Evolutionary conservation across 2,113 vertebrate genomes (phyloP).

Genomic region (Laticauda colubrina): DNA sequence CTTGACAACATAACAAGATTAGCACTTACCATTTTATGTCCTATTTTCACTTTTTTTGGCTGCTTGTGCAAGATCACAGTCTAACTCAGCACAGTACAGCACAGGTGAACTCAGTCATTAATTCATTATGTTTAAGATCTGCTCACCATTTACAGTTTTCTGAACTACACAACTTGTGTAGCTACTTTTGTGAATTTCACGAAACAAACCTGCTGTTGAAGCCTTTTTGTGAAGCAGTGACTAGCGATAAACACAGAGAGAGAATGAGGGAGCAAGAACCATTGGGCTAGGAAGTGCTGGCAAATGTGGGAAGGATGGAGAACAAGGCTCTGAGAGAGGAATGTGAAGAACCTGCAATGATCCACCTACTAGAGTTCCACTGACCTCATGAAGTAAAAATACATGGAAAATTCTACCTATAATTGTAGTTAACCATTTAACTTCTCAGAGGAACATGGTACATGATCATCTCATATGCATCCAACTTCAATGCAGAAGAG

Average conservation of each 20-base stretch:
- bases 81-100: neutral
- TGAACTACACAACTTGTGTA: neutral
- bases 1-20: neutral
- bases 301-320: neutral
- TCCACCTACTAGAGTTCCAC: neutral
- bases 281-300: neutral
- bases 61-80: neutral
- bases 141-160: neutral
- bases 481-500: neutral
- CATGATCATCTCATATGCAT: neutral
- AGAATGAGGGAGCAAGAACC: neutral
- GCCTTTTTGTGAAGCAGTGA: neutral
- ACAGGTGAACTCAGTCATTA: neutral
- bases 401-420: neutral
- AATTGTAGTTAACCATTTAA: neutral
- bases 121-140: neutral
- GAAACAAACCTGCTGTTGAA: neutral
- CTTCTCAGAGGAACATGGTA: conserved; percentile 1
- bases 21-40: neutral
- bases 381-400: neutral
- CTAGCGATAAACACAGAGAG: neutral
- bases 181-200: neutral
- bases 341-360: neutral
- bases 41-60: neutral
- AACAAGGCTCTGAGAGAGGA: neutral